Evolutionary conservation across 2,888 invertebrate genomes (phyloP), one percentile per base, ranked within the genome.

Genomic region (Drosophila siamana): DNA sequence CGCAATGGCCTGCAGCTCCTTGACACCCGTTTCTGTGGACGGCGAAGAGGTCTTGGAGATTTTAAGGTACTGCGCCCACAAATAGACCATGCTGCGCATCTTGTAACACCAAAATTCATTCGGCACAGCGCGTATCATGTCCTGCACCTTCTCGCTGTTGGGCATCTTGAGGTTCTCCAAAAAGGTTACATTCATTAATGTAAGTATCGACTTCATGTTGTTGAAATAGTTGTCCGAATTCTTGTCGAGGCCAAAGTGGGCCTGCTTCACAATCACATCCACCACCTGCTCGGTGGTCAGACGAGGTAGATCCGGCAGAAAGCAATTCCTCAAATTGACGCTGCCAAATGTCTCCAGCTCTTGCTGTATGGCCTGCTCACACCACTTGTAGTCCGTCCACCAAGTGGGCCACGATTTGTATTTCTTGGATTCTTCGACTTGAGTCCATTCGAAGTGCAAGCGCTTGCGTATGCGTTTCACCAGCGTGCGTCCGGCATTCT

Each of bases 341-440:
- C 66, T 66, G 5, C 70, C 82, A 33, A 74, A 70, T 11, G 62
- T 50, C 1, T 46, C 8, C 6, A 83, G 36, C 2, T 81, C 52
- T 38, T 74, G 41, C 7, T 77, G 63, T 11, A 83, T 84, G 9
- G 67, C 79, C 2, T 52, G 48, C 16, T 83, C 85, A 11, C 68
- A 74, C 43, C 68, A 67, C 48, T 86, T 87, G 52, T 54, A 83
- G 2, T 86, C 81, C 24, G 69, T 64, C 88, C 85, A 85, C 86
- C 86, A 85, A 9, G 62, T 72, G 5, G 13, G 62, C 85, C 85
- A 85, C 2, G 43, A 51, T 16, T 67, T 71, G 26, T 83, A 79
- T 4, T 61, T 68, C 15, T 84, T 83, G 0, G 68, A n/a, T 11
- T 79, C 52, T 24, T 74, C 64, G 2, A 64, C 26, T 4, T 55